These are phyloP conservation scores for Torymus texanus DNA, from an alignment of 2,888 invertebrate genomes.

Conservation along the genomic window DNA sequence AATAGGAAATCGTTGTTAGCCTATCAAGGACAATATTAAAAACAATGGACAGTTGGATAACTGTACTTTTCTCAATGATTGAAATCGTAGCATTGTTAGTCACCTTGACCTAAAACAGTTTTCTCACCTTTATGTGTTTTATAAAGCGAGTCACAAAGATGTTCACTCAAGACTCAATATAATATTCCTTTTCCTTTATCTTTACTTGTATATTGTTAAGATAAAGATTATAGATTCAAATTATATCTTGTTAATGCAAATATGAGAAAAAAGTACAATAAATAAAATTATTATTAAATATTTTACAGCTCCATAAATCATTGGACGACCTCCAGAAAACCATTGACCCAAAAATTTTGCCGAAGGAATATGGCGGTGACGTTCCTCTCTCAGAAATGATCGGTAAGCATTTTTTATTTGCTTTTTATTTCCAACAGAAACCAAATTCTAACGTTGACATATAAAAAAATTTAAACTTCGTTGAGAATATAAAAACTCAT, in stretches of 20 bases:
- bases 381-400: constrained; percentile 89
- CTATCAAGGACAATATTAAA: too few relatives aligned
- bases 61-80: constrained; percentile 2
- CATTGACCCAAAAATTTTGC: constrained; percentile 85
- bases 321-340: constrained; percentile 84
- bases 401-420: constrained; percentile 74
- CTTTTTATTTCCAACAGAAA: neutral
- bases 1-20: too few relatives aligned
- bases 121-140: constrained; percentile 1
- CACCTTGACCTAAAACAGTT: constrained; percentile 25
- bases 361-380: constrained; percentile 92
- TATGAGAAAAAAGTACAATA: too few relatives aligned
- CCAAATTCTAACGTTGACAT: too few relatives aligned
- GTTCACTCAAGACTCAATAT: too few relatives aligned
- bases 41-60: neutral
- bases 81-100: constrained; percentile 8
- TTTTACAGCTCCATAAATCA: constrained; percentile 83
- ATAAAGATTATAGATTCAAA: too few relatives aligned
- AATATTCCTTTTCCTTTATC: too few relatives aligned
- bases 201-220: too few relatives aligned
- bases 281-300: constrained; percentile 6
- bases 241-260: too few relatives aligned
- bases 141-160: too few relatives aligned
- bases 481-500: too few relatives aligned
- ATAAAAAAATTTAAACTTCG: too few relatives aligned